These are phyloP conservation scores for Labia minor DNA, from an alignment of 2,888 invertebrate species.

Conservation along the genomic window DNA sequence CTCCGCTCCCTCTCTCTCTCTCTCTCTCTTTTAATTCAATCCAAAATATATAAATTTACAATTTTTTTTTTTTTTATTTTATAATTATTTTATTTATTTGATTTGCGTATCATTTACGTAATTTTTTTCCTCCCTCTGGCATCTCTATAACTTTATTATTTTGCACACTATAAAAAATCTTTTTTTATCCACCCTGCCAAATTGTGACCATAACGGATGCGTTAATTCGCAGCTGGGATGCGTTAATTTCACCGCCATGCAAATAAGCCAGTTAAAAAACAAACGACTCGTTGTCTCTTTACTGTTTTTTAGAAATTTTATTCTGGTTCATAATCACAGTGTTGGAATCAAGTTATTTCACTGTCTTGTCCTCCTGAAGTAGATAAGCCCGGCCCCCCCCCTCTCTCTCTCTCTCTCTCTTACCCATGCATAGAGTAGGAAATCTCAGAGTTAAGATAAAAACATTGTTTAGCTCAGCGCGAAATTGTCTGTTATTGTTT, in stretches of 20 bases:
- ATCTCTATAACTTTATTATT: neutral
- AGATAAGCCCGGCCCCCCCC: neutral
- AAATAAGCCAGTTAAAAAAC: slow-evolving; percentile 6
- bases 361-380: neutral
- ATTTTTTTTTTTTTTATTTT: neutral
- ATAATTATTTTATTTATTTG: slow-evolving; percentile 13
- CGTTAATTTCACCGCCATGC: slow-evolving; percentile 1
- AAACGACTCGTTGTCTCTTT: neutral
- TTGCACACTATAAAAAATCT: slow-evolving; percentile 1
- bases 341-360: neutral
- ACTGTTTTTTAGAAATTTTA: neutral
- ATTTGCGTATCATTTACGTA: neutral
- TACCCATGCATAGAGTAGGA: too few species aligned
- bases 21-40: too few species aligned
- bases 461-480: slow-evolving; percentile 2
- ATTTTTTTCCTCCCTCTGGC: neutral
- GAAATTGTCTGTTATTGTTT: slow-evolving; percentile 3
- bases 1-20: too few species aligned
- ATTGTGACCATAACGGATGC: slow-evolving; percentile 1
- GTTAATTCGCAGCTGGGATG: slow-evolving; percentile 13
- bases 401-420: too few species aligned
- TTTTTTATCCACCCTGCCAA: neutral
- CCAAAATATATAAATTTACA: too few species aligned
- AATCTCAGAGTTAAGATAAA: slow-evolving; percentile 7
- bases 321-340: neutral